Evolutionary conservation across 2,888 invertebrate species (phyloP).

Genomic region (Zootermopsis nevadensis): DNA sequence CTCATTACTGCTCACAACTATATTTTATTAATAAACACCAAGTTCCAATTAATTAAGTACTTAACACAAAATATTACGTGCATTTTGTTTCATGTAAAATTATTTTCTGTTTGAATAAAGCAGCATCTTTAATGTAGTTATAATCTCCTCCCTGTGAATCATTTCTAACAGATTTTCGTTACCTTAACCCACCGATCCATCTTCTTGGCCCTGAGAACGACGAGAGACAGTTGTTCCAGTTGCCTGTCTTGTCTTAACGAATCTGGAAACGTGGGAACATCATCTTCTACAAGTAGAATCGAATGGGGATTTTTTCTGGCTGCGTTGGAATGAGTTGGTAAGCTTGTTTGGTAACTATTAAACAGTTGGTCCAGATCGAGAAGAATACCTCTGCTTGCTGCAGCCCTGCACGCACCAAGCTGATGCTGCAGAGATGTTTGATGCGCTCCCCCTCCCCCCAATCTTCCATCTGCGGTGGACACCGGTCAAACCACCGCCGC

Average conservation of each 20-base stretch:
- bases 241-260: background rate
- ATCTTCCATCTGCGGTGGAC: background rate
- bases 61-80: too few species aligned
- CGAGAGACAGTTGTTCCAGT: background rate
- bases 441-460: background rate
- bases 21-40: too few species aligned
- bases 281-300: background rate
- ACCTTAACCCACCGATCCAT: background rate
- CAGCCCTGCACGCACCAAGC: background rate
- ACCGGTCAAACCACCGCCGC: background rate
- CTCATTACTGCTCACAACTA: too few species aligned
- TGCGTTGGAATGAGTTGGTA: background rate
- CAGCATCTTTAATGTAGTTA: too few species aligned
- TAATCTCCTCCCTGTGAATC: background rate
- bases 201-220: background rate
- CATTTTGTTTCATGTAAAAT: too few species aligned
- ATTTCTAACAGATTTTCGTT: background rate
- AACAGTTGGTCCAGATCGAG: slow-evolving; percentile 6
- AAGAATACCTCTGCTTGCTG: slow-evolving; percentile 3
- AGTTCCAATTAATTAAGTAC: too few species aligned
- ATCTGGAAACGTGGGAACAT: slow-evolving; percentile 10
- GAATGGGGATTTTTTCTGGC: too few species aligned
- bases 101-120: too few species aligned
- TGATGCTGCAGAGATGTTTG: slow-evolving; percentile 31
- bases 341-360: background rate